Conservation (phyloP, 2,888 invertebrate genomes). For the Lordiphosa fenestrarum region DNA sequence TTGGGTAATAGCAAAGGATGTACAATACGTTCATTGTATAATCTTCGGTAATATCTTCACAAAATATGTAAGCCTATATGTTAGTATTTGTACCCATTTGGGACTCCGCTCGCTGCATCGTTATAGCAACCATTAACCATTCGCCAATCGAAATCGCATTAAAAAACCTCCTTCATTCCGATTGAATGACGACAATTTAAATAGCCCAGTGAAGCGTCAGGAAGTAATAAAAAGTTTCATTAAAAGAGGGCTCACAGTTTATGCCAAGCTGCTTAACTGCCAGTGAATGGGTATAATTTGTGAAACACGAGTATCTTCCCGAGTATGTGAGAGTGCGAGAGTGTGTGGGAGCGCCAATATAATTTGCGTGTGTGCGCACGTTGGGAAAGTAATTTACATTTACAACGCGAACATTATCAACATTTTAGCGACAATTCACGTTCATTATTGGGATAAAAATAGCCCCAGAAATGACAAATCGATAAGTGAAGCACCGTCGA, state of each 20-base stretch:
- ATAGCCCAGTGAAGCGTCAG: conserved; percentile 32
- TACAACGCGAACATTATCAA: conserved; percentile 45
- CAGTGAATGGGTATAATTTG: conserved; percentile 32
- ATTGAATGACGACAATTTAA: conserved; percentile 49
- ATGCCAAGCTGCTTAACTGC: conserved; percentile 61
- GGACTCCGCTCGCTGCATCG: conserved; percentile 2
- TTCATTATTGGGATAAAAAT: conserved; percentile 49
- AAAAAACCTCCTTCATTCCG: conserved; percentile 41
- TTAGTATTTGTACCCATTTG: background rate
- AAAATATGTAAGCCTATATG: too few relatives aligned
- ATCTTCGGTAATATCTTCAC: too few relatives aligned
- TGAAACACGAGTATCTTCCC: conserved; percentile 31
- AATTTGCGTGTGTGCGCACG: conserved; percentile 19
- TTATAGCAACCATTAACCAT: conserved; percentile 23
- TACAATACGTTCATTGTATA: too few relatives aligned
- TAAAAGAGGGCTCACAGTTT: conserved; percentile 46
- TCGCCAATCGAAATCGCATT: conserved; percentile 47
- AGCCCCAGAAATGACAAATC: conserved; percentile 47
- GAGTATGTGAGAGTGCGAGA: conserved; percentile 15
- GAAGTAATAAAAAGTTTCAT: conserved; percentile 66
- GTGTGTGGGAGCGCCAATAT: conserved; percentile 37
- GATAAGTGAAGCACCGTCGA: conserved; percentile 31
- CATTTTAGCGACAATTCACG: conserved; percentile 51
- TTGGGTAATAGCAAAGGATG: too few relatives aligned
- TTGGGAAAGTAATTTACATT: conserved; percentile 52